phyloP scores from a whole-genome alignment of 2,888 invertebrate genomes.

The Hypsopygia costalis region DNA sequence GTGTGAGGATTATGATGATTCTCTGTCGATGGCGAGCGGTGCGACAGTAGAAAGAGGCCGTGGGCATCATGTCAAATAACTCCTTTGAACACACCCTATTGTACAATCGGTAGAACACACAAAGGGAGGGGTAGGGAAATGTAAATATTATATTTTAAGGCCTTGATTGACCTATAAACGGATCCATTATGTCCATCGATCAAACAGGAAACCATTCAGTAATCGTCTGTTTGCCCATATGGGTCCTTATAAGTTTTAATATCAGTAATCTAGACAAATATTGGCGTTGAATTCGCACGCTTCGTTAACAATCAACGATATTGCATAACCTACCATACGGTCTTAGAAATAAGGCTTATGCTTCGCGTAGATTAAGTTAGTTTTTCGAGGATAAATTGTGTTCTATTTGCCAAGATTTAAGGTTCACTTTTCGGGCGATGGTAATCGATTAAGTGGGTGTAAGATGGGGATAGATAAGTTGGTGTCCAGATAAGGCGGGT shows the following conservation, averaged over 20 bases:
- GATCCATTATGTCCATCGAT: neutral
- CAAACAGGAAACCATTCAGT: conserved; percentile 28
- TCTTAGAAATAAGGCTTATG: neutral
- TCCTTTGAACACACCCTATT: no score
- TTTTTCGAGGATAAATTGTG: conserved; percentile 25
- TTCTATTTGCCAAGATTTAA: conserved; percentile 41
- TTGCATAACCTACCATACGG: neutral
- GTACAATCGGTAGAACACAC: no score
- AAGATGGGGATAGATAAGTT: conserved; percentile 59
- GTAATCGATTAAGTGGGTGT: conserved; percentile 48
- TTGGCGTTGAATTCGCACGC: conserved; percentile 44
- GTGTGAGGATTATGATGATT: no score
- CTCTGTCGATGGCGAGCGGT: no score
- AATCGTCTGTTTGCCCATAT: no score
- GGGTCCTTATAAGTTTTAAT: no score
- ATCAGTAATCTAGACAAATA: conserved; percentile 60
- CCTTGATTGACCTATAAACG: neutral
- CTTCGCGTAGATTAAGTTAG: conserved; percentile 5
- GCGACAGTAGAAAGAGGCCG: no score
- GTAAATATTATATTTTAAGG: no score
- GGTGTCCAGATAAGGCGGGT: conserved; percentile 63
- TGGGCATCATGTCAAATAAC: no score
- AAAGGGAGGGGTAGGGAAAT: no score
- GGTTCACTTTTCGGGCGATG: conserved; percentile 37
- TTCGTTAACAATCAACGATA: neutral